These are phyloP conservation scores for Apamea monoglypha DNA, from an alignment of 2,888 invertebrate genomes.

Conservation along the genomic window DNA sequence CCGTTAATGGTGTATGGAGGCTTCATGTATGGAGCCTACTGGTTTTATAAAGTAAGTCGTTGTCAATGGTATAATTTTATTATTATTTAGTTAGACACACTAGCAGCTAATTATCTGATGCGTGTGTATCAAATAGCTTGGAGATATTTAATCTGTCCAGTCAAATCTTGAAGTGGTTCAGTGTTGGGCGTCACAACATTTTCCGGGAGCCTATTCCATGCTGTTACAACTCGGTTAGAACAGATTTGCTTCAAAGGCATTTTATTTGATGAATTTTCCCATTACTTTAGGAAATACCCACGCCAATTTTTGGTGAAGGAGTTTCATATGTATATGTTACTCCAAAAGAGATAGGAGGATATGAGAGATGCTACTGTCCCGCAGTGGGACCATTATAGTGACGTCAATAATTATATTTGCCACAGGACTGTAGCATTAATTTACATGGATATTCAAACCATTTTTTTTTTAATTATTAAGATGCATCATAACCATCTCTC, in stretches of 20 bases:
- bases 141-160: neutral
- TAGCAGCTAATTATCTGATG: neutral
- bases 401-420: neutral
- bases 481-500: neutral
- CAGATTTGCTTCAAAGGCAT: too few species aligned
- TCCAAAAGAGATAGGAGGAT: neutral
- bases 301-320: neutral
- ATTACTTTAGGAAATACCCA: too few species aligned
- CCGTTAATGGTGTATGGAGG: slow-evolving; percentile 94
- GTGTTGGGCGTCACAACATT: neutral
- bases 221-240: too few species aligned
- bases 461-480: too few species aligned
- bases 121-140: too few species aligned
- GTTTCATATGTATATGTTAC: too few species aligned
- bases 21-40: slow-evolving; percentile 94
- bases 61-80: neutral
- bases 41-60: slow-evolving; percentile 93
- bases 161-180: neutral
- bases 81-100: neutral
- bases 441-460: neutral
- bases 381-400: neutral
- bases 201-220: too few species aligned
- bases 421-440: neutral
- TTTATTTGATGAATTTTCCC: too few species aligned
- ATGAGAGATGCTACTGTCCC: neutral